A percentile compares a stretch with the other conserved stretches of the same genome.
These are phyloP conservation scores for Malacoraja senta DNA, from an alignment of 2,797 vertebrate genomes.

Conservation along the genomic window DNA sequence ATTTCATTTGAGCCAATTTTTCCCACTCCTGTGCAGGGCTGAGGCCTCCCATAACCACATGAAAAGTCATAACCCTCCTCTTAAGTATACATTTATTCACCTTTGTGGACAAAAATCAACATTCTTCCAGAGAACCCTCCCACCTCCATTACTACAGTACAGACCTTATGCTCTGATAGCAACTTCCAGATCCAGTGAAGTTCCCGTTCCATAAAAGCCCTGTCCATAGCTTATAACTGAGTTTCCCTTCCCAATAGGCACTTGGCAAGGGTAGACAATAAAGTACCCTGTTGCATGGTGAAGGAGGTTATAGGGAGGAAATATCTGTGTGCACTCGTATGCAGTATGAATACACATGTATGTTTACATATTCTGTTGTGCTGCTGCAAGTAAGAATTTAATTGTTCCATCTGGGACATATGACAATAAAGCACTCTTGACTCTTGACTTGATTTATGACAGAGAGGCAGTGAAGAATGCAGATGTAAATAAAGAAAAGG, in stretches of 20 bases:
- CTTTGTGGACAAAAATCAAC: neutral
- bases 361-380: too few species aligned
- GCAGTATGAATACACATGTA: neutral
- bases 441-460: neutral
- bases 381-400: too few species aligned
- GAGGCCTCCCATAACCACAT: too few species aligned
- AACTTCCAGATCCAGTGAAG: neutral
- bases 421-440: too few species aligned
- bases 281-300: neutral
- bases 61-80: neutral
- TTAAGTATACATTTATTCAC: neutral
- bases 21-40: too few species aligned
- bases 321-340: neutral
- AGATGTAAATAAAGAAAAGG: neutral
- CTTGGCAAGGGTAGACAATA: neutral
- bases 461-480: neutral
- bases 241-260: neutral
- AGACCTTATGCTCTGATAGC: neutral
- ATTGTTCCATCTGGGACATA: too few species aligned
- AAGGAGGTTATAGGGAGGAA: neutral
- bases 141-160: neutral
- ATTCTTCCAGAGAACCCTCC: neutral
- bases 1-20: too few species aligned
- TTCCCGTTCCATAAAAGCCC: neutral
- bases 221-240: neutral